These are phyloP conservation scores for Gymnogyps californianus DNA, from an alignment of 2,113 vertebrate species.

Conservation along the genomic window DNA sequence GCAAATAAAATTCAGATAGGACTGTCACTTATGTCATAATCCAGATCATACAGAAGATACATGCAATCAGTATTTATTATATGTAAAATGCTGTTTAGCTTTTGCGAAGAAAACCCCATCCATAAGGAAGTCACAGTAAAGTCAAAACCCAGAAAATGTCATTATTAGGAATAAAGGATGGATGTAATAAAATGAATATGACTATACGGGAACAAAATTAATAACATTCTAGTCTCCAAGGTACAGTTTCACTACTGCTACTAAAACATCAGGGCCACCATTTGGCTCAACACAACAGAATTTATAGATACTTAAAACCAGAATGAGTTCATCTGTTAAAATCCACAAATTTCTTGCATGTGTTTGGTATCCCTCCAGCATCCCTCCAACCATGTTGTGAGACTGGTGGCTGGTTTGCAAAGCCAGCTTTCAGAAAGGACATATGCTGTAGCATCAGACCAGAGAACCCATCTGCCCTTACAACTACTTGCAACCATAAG, in stretches of 20 bases:
- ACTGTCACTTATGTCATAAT: not conserved
- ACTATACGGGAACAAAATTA: not conserved
- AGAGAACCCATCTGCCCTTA: not conserved
- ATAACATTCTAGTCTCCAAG: not conserved
- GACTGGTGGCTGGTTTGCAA: not conserved
- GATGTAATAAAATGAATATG: not conserved
- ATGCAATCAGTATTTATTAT: not conserved
- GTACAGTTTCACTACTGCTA: not conserved
- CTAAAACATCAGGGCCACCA: not conserved
- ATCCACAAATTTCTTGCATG: not conserved
- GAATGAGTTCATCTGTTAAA: not conserved
- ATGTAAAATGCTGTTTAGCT: not conserved
- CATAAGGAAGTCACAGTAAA: not conserved
- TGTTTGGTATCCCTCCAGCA: not conserved
- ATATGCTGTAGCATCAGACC: not conserved
- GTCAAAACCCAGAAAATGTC: not conserved
- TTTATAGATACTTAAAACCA: not conserved
- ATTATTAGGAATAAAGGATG: not conserved
- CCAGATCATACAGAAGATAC: not conserved
- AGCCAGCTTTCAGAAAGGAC: not conserved
- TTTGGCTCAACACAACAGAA: not conserved
- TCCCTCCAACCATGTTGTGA: not conserved
- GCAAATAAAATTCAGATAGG: not conserved
- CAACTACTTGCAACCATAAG: not conserved
- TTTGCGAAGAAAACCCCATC: not conserved